These are phyloP conservation scores for Psammodynastes pulverulentus DNA, from an alignment of 2,113 vertebrate species.

Conservation along the genomic window DNA sequence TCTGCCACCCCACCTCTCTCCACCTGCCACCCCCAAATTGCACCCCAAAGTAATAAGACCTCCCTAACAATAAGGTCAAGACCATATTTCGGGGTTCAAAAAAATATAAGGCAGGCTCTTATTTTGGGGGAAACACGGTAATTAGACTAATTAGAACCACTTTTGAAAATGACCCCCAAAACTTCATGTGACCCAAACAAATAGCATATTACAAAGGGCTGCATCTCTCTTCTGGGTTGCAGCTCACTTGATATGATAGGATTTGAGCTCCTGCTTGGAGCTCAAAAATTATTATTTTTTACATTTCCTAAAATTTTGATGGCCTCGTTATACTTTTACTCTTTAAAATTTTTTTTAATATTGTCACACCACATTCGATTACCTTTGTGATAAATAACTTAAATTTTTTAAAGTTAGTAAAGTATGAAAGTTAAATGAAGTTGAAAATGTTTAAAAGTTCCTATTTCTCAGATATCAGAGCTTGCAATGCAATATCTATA, in stretches of 20 bases:
- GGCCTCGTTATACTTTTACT: neutral
- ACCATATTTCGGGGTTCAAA: no score
- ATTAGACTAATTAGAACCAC: no score
- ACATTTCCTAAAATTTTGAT: neutral
- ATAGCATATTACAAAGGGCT: neutral
- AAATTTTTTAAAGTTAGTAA: neutral
- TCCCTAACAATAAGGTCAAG: no score
- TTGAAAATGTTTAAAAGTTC: neutral
- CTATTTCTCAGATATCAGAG: neutral
- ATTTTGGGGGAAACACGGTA: no score
- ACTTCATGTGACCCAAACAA: neutral
- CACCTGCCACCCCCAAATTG: no score
- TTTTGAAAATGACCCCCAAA: neutral
- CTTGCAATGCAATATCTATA: neutral
- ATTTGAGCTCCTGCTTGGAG: no score
- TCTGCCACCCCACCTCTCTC: no score
- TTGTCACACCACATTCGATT: neutral
- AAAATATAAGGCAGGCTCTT: no score
- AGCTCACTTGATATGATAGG: neutral
- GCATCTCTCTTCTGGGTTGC: neutral
- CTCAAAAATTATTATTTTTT: neutral
- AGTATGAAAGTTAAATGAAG: neutral
- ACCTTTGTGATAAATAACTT: neutral
- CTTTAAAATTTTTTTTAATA: neutral
- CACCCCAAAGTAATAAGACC: no score